Base-by-base conservation (phyloP, 2,888 invertebrate genomes). In the Scelioninae gen. 1 region DNA sequence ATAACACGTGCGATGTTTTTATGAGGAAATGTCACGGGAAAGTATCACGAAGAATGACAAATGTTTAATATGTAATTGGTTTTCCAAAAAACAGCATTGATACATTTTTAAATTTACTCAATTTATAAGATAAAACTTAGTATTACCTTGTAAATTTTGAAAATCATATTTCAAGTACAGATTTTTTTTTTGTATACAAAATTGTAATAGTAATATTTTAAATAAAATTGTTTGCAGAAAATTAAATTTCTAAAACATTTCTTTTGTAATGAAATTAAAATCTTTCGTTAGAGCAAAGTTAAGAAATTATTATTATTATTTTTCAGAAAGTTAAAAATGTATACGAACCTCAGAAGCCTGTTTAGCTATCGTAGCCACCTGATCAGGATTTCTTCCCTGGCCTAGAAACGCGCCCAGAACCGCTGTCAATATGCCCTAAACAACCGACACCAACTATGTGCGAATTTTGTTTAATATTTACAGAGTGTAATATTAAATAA, bases 361-460 rank as follows among this genome's bases (percentile, higher is more conserved):
- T 94, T 97, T 97, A 94, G 97, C 97, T 96, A 97, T 96, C 94
- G 96, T 95, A 94, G 97, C 96, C 93, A 97, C 96, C 94, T 97
- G 97, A 93, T 96, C 96, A 92, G 97, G 97, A 94, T 97, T 96
- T 95, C 96, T 96, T 93, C 96, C 95, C 90, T 91, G 92, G 94
- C 97, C 97, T 94, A 97, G 95, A 94, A 97, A 95, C 93, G 96
- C 95, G 93, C 97, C 96, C 94, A 98, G 95, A 93, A 97, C 96
- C 93, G 96, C 97, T 93, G 97, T 96, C 95, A 97, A 96, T 94
- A 97, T 95, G 94, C 96, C 96, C 97, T 97, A 96, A 95, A 93
- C 92, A 93, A 93, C 93, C 93, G 90, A 91, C 90, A 91, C 90
- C 91, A 90, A 87, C 86, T 85, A 86, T 89, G 88, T 90, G 89